Conservation (phyloP, 2,888 invertebrate species). For the Zaprionus obscuricornis region DNA sequence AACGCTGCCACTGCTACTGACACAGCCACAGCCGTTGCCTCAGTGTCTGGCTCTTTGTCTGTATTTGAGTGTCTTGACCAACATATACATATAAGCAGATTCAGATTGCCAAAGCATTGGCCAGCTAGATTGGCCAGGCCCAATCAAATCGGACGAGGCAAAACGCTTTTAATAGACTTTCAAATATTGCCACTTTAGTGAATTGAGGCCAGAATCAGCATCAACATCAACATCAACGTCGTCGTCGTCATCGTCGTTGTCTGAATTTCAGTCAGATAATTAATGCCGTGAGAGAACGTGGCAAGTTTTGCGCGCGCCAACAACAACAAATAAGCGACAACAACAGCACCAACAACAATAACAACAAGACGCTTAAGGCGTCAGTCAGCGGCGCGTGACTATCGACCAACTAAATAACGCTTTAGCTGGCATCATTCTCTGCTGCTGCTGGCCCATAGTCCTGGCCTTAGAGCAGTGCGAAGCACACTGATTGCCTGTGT, state of each 20-base stretch:
- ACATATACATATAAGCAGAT: slow-evolving; percentile 30
- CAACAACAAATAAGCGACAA: slow-evolving; percentile 1
- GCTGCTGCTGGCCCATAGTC: too few species aligned
- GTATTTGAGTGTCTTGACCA: too few species aligned
- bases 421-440: slow-evolving; percentile 16
- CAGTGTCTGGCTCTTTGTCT: too few species aligned
- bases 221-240: too few species aligned
- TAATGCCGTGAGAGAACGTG: slow-evolving; percentile 70
- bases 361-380: slow-evolving; percentile 44
- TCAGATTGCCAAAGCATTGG: slow-evolving; percentile 25
- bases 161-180: slow-evolving; percentile 69
- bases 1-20: neutral
- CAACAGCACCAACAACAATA: slow-evolving; percentile 1
- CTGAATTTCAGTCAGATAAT: slow-evolving; percentile 61
- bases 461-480: too few species aligned
- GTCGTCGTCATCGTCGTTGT: slow-evolving; percentile 5
- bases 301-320: slow-evolving; percentile 24
- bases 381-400: slow-evolving; percentile 30
- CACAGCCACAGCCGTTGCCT: neutral
- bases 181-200: slow-evolving; percentile 73
- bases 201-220: slow-evolving; percentile 20
- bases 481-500: slow-evolving; percentile 69
- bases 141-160: slow-evolving; percentile 52
- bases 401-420: slow-evolving; percentile 10
- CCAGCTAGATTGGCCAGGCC: slow-evolving; percentile 24